These are phyloP conservation scores for Drosophila neonasuta DNA, from an alignment of 2,888 invertebrate species.

Conservation along the genomic window DNA sequence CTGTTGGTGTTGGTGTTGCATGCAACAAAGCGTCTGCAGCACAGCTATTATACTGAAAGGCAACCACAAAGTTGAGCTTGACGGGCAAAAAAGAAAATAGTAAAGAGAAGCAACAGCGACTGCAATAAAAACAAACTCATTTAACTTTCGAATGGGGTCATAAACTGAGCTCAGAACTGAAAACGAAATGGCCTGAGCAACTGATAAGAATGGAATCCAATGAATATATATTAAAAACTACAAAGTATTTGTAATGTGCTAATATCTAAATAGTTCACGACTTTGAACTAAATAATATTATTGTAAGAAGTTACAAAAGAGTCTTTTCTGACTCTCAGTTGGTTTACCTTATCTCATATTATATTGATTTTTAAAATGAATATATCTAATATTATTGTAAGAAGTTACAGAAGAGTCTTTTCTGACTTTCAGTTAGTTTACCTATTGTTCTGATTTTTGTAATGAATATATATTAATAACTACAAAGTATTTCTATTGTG, in stretches of 20 bases:
- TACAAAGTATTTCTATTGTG: too few species aligned
- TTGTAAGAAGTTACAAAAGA: too few species aligned
- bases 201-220: background rate
- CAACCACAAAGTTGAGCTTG: conserved; percentile 9
- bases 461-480: too few species aligned
- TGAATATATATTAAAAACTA: background rate
- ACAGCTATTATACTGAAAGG: background rate
- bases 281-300: too few species aligned
- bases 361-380: too few species aligned
- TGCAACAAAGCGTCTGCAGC: conserved; percentile 1
- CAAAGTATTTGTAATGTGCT: background rate
- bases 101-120: background rate
- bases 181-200: conserved; percentile 9
- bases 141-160: conserved; percentile 13
- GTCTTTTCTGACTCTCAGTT: too few species aligned
- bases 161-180: background rate
- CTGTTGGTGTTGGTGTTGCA: background rate
- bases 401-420: too few species aligned
- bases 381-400: too few species aligned
- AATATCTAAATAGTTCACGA: too few species aligned
- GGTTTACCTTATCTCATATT: too few species aligned
- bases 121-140: conserved; percentile 14
- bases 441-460: too few species aligned
- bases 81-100: background rate
- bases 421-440: too few species aligned